Evolutionary conservation across 2,888 invertebrate genomes (phyloP).

Genomic region (Endomychus coccineus): DNA sequence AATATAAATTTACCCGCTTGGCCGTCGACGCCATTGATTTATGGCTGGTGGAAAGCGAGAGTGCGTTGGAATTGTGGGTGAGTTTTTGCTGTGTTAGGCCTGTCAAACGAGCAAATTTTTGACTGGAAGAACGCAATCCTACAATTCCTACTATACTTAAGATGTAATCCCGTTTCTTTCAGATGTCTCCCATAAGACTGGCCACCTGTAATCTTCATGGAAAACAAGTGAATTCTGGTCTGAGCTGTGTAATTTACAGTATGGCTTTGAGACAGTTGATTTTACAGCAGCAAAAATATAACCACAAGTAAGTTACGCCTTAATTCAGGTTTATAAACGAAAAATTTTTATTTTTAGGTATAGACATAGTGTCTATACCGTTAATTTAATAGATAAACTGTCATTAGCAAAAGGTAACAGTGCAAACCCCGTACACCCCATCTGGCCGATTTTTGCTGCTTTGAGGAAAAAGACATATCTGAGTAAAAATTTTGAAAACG

Average conservation of each 20-base stretch:
- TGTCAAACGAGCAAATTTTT: neutral
- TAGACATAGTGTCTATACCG: too few species aligned
- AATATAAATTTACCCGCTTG: slow-evolving; percentile 87
- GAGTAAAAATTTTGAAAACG: too few species aligned
- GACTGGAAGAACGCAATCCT: too few species aligned
- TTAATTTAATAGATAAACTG: too few species aligned
- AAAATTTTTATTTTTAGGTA: too few species aligned
- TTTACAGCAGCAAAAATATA: slow-evolving; percentile 42
- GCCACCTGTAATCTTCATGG: slow-evolving; percentile 95
- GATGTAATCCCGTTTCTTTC: slow-evolving; percentile 18
- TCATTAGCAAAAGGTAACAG: too few species aligned
- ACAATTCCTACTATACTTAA: neutral
- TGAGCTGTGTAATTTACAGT: slow-evolving; percentile 67
- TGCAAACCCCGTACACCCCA: too few species aligned
- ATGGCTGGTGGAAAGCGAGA: slow-evolving; percentile 82
- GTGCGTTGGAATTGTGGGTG: slow-evolving; percentile 79
- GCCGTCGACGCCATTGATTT: slow-evolving; percentile 85
- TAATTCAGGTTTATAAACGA: neutral
- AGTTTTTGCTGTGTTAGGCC: too few species aligned
- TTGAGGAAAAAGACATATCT: too few species aligned
- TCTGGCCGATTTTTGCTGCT: too few species aligned
- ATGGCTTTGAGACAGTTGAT: slow-evolving; percentile 39
- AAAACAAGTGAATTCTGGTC: slow-evolving; percentile 79
- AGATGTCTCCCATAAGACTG: slow-evolving; percentile 78
- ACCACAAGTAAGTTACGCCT: slow-evolving; percentile 34